A percentile compares a stretch with the other conserved stretches of the same genome.
Conservation (phyloP, 2,888 invertebrate species). For the Megamerina dolium region DNA sequence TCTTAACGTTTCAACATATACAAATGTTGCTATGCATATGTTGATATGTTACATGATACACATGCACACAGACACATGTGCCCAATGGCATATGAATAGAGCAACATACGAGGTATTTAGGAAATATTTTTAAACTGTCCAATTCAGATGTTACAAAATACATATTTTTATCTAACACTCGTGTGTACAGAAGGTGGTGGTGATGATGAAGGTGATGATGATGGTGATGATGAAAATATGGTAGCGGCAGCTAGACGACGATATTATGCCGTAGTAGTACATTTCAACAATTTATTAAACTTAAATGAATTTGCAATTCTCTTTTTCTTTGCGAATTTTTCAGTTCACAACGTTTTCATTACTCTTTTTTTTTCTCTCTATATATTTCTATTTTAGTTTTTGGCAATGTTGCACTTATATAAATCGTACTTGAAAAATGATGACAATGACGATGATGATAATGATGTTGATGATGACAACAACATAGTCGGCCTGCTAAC, state of each 20-base stretch:
- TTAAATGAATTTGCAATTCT: slow-evolving; percentile 21
- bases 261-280: background rate
- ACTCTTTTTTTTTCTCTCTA: background rate
- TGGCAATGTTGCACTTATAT: background rate
- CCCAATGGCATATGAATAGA: too few species aligned
- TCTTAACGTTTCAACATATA: too few species aligned
- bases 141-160: slow-evolving; percentile 16
- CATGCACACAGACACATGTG: too few species aligned
- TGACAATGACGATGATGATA: too few species aligned
- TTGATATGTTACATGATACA: background rate
- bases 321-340: slow-evolving; percentile 11
- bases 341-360: too few species aligned
- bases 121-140: slow-evolving; percentile 17
- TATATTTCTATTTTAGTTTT: background rate
- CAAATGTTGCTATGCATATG: slow-evolving; percentile 8
- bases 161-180: too few species aligned
- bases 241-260: too few species aligned
- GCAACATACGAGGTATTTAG: too few species aligned
- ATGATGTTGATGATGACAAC: too few species aligned
- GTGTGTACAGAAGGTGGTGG: too few species aligned
- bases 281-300: slow-evolving; percentile 23
- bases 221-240: slow-evolving; percentile 6
- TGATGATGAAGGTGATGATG: slow-evolving; percentile 1
- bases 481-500: too few species aligned
- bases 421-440: slow-evolving; percentile 20